Percentiles rank a stretch among this genome's conserved stretches.
These are phyloP conservation scores for Samia ricini DNA, from an alignment of 1,140 invertebrate genomes.

Conservation along the genomic window DNA sequence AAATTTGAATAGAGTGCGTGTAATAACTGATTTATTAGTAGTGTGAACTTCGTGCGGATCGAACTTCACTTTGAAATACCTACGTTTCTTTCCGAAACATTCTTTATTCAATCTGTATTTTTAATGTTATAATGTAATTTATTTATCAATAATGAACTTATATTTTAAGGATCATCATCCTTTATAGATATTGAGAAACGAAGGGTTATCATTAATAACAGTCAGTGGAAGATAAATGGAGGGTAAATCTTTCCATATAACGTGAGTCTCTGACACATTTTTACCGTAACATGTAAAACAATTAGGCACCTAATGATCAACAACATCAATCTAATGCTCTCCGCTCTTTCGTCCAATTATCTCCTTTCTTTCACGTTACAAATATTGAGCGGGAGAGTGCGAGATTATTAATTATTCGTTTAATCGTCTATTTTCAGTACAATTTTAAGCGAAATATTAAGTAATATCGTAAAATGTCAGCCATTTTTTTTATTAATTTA, in stretches of 20 bases:
- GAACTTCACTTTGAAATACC: no score
- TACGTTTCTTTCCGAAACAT: no score
- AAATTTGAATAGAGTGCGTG: no score
- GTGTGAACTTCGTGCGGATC: no score
- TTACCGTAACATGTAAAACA: slow-evolving; percentile 19
- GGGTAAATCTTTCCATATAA: slow-evolving; percentile 9
- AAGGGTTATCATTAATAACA: neutral
- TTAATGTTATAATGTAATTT: no score
- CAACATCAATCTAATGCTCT: slow-evolving; percentile 31
- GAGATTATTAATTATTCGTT: slow-evolving; percentile 59
- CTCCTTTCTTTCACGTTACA: slow-evolving; percentile 38
- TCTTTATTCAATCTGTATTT: no score
- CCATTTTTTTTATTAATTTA: neutral
- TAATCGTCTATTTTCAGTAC: slow-evolving; percentile 37
- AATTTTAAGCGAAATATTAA: slow-evolving; percentile 17
- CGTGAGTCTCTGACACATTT: slow-evolving; percentile 5
- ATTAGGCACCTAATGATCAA: slow-evolving; percentile 22
- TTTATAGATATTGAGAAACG: neutral
- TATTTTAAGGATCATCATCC: neutral
- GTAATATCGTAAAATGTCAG: neutral
- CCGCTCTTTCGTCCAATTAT: slow-evolving; percentile 38
- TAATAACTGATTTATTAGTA: no score
- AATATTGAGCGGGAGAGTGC: slow-evolving; percentile 21
- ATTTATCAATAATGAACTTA: no score
- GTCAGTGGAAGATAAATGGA: slow-evolving; percentile 11